Base-by-base conservation (phyloP, 1,140 invertebrate species). In the Bombyx mandarina region DNA sequence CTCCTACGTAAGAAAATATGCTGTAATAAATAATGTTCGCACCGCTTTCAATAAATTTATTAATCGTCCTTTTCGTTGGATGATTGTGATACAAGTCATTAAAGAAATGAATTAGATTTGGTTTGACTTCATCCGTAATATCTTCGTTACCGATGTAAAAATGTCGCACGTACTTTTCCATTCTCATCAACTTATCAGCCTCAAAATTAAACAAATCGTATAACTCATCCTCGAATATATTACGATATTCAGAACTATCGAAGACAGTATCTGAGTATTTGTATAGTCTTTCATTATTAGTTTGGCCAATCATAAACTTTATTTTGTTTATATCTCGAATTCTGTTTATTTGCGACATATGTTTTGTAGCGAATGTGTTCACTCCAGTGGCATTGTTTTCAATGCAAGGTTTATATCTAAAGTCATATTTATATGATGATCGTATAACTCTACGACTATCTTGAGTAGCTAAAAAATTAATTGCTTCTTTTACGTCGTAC, bases 81-180 rank as follows among this genome's bases (percentile, higher is more conserved):
- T 60, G 18, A 43, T 42, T 51, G 43, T 43, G 35, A 8, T 10
- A n/a, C 8, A 50, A 45, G 35, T 60, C 58, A 8, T 46, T 45
- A 18, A 10, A 3, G 26, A 60, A 54, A n/a, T 70, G 57, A 10
- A 62, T 57, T 8, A 69, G 7, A 7, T 59, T 26, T 9, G 48
- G 52, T 49, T 46, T 65, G 2, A 63, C 48, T 1, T 55, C 55
- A 43, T 50, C 53, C 42, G 26, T 65, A 0, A 69, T 50, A 7
- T 26, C 26, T 9, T 73, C 51, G 52, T 73, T 67, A 4, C 65
- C 73, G 7, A 73, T 52, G 45, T 76, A 76, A 54, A 69, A 76
- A 43, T 58, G 43, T 48, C 53, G 59, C 2, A 72, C 54, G 6
- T 58, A 45, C 26, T 62, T 45, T 8, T 53, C 26, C 50, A 64